Evolutionary conservation across 1,140 invertebrate species (phyloP).

Genomic region (Pantala flavescens): DNA sequence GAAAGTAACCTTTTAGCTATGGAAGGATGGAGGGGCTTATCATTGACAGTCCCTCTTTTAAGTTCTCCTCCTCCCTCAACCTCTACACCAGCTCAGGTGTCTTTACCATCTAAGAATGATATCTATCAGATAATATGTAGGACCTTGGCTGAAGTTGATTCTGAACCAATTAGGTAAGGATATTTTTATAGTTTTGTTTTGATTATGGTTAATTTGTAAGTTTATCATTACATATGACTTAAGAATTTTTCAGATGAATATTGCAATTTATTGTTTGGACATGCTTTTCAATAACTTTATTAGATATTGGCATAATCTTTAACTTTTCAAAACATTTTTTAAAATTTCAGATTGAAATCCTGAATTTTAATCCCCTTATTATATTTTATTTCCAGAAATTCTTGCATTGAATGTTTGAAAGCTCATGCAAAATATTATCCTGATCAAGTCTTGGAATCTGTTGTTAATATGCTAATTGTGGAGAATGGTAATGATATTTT

Average conservation of each 20-base stretch:
- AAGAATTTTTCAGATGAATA: too few relatives aligned
- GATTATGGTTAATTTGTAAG: not conserved
- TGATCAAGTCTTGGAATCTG: slow-evolving; percentile 16
- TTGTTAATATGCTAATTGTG: not conserved
- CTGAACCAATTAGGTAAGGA: slow-evolving; percentile 9
- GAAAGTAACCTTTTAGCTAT: not conserved
- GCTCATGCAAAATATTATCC: slow-evolving; percentile 4
- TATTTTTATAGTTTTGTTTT: not conserved
- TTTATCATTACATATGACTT: not conserved
- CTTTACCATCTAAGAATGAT: not conserved
- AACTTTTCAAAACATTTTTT: too few relatives aligned
- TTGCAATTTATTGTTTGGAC: too few relatives aligned
- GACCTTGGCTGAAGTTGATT: slow-evolving; percentile 9
- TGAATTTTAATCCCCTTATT: not conserved
- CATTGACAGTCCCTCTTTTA: not conserved
- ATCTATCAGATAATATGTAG: slow-evolving; percentile 10
- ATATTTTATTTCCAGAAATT: slow-evolving; percentile 14
- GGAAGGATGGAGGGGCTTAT: slow-evolving; percentile 12
- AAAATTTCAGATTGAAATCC: too few relatives aligned
- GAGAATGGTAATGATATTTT: not conserved
- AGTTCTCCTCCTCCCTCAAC: not conserved
- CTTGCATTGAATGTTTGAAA: slow-evolving; percentile 15
- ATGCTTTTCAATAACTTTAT: too few relatives aligned
- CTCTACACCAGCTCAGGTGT: not conserved
- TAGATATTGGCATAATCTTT: too few relatives aligned